Conservation (phyloP, 2,888 invertebrate species). For the Mythimna pallens region DNA sequence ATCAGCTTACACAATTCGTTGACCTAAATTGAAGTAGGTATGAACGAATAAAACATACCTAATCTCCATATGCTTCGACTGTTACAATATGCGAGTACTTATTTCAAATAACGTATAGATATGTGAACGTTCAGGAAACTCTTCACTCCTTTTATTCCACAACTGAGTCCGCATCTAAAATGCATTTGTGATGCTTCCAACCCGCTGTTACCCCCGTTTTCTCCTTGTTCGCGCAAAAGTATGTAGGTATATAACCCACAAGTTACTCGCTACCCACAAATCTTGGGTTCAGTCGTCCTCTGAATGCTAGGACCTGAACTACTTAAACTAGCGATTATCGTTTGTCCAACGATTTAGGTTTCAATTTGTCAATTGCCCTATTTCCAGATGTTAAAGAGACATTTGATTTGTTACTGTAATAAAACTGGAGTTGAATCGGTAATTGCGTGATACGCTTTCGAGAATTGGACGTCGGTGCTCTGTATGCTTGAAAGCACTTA, state of each 20-base stretch:
- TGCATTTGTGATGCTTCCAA: constrained; percentile 72
- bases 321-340: constrained; percentile 49
- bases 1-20: constrained; percentile 32
- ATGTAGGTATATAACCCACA: constrained; percentile 58
- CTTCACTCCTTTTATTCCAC: constrained; percentile 67
- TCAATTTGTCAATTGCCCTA: constrained; percentile 39
- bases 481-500: constrained; percentile 43
- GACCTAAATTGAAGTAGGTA: constrained; percentile 34
- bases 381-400: constrained; percentile 34
- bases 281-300: constrained; percentile 54
- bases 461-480: constrained; percentile 30
- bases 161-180: constrained; percentile 74
- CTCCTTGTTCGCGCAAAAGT: constrained; percentile 53
- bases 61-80: constrained; percentile 11
- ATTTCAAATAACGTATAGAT: constrained; percentile 47
- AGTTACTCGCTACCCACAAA: constrained; percentile 56
- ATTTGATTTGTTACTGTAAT: constrained; percentile 50
- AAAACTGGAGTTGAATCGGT: constrained; percentile 27
- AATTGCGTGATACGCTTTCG: constrained; percentile 22
- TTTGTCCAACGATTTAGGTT: constrained; percentile 51
- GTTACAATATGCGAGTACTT: constrained; percentile 41
- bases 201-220: constrained; percentile 66
- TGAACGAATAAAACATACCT: constrained; percentile 9
- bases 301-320: constrained; percentile 37
- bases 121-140: constrained; percentile 49